Evolutionary conservation across 92 coral and sea anemone species (phyloP), one percentile per base, ranked within the genome.

Genomic region (Epizoanthus scotinus): DNA sequence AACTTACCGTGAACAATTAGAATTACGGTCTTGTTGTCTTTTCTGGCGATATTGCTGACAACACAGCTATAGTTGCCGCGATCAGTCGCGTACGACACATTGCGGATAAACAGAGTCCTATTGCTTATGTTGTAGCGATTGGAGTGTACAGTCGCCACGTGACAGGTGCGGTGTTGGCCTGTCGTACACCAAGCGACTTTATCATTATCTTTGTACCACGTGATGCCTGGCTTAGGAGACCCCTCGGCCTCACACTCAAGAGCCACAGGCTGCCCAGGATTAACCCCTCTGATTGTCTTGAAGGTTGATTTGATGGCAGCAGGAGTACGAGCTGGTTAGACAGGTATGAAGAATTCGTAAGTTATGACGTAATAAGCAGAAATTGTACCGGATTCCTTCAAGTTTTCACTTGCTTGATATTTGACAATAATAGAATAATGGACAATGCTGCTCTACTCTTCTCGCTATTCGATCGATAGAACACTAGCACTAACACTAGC

Each of bases 191-290:
- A 70, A 62, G 50, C 74, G 18, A 73, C 20, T 19, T 19, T 56
- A 14, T 22, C 17, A 52, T 79, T 40, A 18, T 54, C 85, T 5
- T 49, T 63, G 63, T 78, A 80, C 85, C 89, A 85, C 66, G 75
- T 71, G 69, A 85, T 34, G 25, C 40, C 15, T 0, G 89, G 89
- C 14, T 0, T 6, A 2, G 89, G 89, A 9, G 74, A 38, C n/a
- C 89, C 89, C n/a, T 29, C 36, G 21, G 62, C 58, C 4, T 22
- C 18, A 70, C 77, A 79, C 17, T 19, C 0, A 3, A 49, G 52
- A 3, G 2, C 18, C 19, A 47, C 40, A 2, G 36, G 28, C 21
- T 18, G 21, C 19, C 60, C 78, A 3, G 50, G 12, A 42, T 78
- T 57, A 67, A 3, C 22, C 54, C 52, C 20, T 9, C 26, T 18